Evolutionary conservation across 2,888 invertebrate genomes (phyloP).

Genomic region (Acleris cristana): DNA sequence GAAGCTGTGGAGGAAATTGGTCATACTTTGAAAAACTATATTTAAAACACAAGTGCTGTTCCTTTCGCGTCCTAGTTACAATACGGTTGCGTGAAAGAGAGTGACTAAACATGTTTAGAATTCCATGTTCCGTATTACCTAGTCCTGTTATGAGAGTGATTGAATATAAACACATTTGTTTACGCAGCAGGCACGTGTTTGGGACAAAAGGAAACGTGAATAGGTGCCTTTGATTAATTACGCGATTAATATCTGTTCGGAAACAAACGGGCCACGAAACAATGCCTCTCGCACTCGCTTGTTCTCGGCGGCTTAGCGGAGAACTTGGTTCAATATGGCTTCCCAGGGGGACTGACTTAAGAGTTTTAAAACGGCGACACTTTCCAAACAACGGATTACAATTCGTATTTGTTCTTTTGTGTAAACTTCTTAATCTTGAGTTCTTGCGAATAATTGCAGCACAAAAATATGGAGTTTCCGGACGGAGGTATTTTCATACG

Average conservation of each 20-base stretch:
- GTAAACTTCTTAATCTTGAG: too few relatives aligned
- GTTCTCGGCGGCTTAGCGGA: not conserved
- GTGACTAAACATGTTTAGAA: too few relatives aligned
- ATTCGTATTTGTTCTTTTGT: too few relatives aligned
- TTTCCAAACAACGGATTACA: too few relatives aligned
- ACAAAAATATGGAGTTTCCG: too few relatives aligned
- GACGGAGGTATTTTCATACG: too few relatives aligned
- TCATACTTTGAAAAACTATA: not conserved
- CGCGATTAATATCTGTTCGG: conserved; percentile 20
- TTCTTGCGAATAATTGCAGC: too few relatives aligned
- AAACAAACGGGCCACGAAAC: conserved; percentile 17
- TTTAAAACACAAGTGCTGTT: conserved; percentile 13
- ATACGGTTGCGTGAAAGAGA: too few relatives aligned
- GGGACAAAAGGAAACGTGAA: conserved; percentile 31
- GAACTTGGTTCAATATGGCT: too few relatives aligned
- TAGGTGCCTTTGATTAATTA: conserved; percentile 20
- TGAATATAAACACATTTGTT: conserved; percentile 35
- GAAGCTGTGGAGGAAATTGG: not conserved
- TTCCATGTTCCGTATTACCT: not conserved
- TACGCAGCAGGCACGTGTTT: conserved; percentile 27
- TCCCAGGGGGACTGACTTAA: too few relatives aligned
- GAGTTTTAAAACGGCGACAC: too few relatives aligned
- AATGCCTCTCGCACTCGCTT: not conserved
- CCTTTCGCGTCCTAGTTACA: too few relatives aligned
- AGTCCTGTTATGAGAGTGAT: conserved; percentile 27